Base-by-base conservation (phyloP, 2,888 invertebrate species). In the Cephus pygmeus region DNA sequence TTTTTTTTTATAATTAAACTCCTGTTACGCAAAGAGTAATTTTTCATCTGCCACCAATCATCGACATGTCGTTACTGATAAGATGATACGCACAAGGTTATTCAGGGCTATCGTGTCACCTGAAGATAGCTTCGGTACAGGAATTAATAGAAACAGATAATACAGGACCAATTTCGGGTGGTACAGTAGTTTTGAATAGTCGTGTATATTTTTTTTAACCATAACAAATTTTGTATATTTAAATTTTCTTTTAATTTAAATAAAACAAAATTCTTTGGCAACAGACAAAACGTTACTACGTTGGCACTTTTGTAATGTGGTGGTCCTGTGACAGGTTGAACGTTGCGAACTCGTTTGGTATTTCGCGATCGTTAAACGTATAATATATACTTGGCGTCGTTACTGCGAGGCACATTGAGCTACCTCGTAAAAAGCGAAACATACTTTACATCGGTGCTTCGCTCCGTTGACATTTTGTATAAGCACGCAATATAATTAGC, bases 401-500 rank as follows among this genome's bases (percentile, higher is more conserved):
- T 73, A 71, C 79, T 80, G 40, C 83, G 81, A 80, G 80, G 83
- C 31, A 34, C 84, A 84, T 82, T 83, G 85, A 75, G 81, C 82
- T 82, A 81, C 83, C 84, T 88, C 88, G 84, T 89, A 88, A 89
- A 89, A 85, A 85, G 83, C 83, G 81, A 83, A 87, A 88, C 87
- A 84, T 87, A 87, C 87, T 86, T 85, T 85, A 82, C 84, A 82
- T 86, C 83, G 79, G 82, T 83, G 83, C 80, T 78, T 79, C 78
- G 81, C 81, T 76, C 84, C 87, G 87, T 89, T 90, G 89, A 89
- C 89, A 88, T 90, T 88, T 88, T 85, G 85, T 85, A 85, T 85
- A 86, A 86, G 87, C 85, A 85, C 86, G 85, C 86, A 85, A 87
- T 87, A 86, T 88, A 88, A 88, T 88, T 89, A 89, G 88, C 86